Evolutionary conservation across 53 echinoderm and acorn worm genomes (phyloP), one percentile per base, ranked within the genome.

Genomic region (Actinopyga echinites): DNA sequence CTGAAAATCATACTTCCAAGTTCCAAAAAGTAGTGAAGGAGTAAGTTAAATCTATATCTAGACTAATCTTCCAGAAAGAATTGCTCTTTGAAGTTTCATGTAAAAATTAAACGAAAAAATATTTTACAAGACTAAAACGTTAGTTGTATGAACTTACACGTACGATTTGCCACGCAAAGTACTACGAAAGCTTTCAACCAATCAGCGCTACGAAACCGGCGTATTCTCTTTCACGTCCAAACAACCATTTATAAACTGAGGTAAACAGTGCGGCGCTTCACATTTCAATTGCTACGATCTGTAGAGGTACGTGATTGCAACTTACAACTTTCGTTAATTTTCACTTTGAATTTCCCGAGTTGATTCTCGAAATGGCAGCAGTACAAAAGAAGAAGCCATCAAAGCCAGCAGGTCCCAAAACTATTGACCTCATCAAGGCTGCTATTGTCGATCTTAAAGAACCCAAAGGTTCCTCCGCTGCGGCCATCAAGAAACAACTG

Each of bases 401-500:
- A 6, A 52, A 37, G n/a, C 69, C 84, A 13, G 77, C 85, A 37
- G 91, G 92, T 43, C 94, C 94, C 57, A 40, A 86, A 21, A n/a
- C n/a, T n/a, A n/a, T n/a, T n/a, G n/a, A n/a, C n/a, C n/a, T n/a
- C n/a, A n/a, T n/a, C n/a, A n/a, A 64, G 86, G 85, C 87, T 22
- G 94, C 94, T 26, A 74, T 94, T 64, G 73, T 84, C 24, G 89
- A 86, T 17, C 35, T 94, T 80, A 89, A 91, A 65, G 94, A 94
- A 55, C 83, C 89, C 2, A 83, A 84, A 49, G 94, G 94, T 8
- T 94, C 94, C 19, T 94, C 94, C 4, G 34, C 52, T 56, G 86
- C 89, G 56, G 88, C 82, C 57, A 91, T 94, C 89, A 91, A 89
- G 89, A 89, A 89, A 43, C 92, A 86, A 83, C 91, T 94, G 68